Evolutionary conservation across 2,888 invertebrate genomes (phyloP).

Genomic region (Odontocerum albicorne): DNA sequence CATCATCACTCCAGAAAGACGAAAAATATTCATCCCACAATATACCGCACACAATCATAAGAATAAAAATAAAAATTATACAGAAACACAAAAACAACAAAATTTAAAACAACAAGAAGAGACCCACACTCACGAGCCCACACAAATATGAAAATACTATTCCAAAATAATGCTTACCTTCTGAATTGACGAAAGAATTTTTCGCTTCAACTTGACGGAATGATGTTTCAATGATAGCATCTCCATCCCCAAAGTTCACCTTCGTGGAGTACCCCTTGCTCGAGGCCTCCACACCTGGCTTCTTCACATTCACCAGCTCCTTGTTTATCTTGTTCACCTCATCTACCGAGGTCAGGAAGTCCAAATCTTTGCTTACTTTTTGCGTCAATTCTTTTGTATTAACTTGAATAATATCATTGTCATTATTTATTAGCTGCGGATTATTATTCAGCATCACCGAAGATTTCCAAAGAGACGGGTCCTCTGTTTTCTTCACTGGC

Average conservation of each 20-base stretch:
- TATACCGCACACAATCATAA: too few relatives aligned
- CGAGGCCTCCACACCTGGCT: constrained; percentile 12
- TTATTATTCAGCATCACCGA: constrained; percentile 46
- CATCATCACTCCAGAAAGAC: too few relatives aligned
- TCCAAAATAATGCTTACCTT: constrained; percentile 19
- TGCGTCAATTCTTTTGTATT: too few relatives aligned
- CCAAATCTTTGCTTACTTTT: constrained; percentile 4
- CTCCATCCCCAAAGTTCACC: constrained; percentile 51
- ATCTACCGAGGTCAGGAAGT: constrained; percentile 2
- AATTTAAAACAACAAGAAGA: too few relatives aligned
- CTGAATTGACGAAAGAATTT: constrained; percentile 12
- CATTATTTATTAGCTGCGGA: background rate
- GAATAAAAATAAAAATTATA: too few relatives aligned
- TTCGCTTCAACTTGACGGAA: constrained; percentile 37
- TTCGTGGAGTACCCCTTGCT: constrained; percentile 61
- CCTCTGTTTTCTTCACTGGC: constrained; percentile 44
- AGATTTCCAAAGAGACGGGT: constrained; percentile 47
- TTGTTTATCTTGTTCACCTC: constrained; percentile 17
- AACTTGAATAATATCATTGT: too few relatives aligned
- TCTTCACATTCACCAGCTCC: background rate
- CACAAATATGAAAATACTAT: background rate
- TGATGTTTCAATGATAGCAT: constrained; percentile 47
- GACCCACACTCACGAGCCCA: too few relatives aligned
- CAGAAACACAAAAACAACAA: too few relatives aligned
- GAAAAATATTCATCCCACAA: too few relatives aligned